Percentiles rank a stretch among this genome's conserved stretches.
Evolutionary conservation across 2,888 invertebrate genomes (phyloP).

Genomic region (Smittia aterrima): DNA sequence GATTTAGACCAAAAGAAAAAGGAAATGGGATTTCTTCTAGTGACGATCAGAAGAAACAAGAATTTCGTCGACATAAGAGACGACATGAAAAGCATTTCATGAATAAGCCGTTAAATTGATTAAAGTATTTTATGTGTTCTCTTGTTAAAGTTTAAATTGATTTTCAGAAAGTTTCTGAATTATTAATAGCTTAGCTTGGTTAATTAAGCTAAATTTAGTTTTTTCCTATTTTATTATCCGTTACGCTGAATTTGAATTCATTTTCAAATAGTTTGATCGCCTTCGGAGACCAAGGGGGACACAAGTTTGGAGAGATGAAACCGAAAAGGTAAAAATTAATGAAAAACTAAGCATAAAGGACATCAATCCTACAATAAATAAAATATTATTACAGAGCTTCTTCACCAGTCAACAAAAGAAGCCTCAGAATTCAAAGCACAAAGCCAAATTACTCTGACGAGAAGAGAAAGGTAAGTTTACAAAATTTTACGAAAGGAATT

Average conservation of each 20-base stretch:
- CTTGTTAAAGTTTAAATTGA: too few species aligned
- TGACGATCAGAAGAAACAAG: too few species aligned
- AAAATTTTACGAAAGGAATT: not conserved
- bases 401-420: conserved; percentile 14
- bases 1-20: too few species aligned
- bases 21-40: too few species aligned
- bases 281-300: too few species aligned
- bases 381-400: not conserved
- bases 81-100: too few species aligned
- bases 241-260: not conserved
- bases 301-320: not conserved
- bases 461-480: not conserved
- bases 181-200: too few species aligned
- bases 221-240: too few species aligned
- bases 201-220: not conserved
- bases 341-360: not conserved
- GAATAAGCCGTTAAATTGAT: too few species aligned
- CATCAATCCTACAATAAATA: not conserved
- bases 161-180: too few species aligned
- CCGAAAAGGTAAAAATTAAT: conserved; percentile 3
- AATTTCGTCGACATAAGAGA: too few species aligned
- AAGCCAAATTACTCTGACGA: conserved; percentile 10
- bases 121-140: too few species aligned
- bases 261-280: not conserved
- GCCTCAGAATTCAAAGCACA: not conserved